A percentile compares a stretch with the other conserved stretches of the same genome.
These are phyloP conservation scores for Drosophila persimilis DNA, from an alignment of 1,140 invertebrate genomes.

Conservation along the genomic window DNA sequence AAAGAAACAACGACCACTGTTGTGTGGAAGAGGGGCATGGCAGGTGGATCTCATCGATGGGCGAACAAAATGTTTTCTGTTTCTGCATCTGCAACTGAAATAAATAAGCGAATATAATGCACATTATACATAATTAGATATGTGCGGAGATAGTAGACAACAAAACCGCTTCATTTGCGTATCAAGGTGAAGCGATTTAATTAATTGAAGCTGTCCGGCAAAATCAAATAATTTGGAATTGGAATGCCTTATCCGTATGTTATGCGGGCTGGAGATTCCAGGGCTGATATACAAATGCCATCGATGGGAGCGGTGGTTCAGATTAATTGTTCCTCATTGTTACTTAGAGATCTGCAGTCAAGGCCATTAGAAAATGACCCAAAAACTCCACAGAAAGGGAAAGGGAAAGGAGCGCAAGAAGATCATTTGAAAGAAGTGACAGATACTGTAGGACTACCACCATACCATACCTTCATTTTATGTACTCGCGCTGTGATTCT, in stretches of 20 bases:
- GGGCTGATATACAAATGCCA: conserved; percentile 35
- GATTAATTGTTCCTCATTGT: conserved; percentile 49
- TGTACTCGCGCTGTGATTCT: background rate
- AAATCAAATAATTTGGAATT: conserved; percentile 43
- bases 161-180: conserved; percentile 50
- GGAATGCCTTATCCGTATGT: conserved; percentile 6
- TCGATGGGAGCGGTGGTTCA: conserved; percentile 16
- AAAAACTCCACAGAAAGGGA: conserved; percentile 38
- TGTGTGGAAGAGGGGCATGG: background rate
- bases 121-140: conserved; percentile 68
- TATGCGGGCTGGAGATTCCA: conserved; percentile 41
- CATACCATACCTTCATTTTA: too few relatives aligned
- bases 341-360: conserved; percentile 14
- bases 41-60: conserved; percentile 48
- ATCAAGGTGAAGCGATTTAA: conserved; percentile 72
- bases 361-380: conserved; percentile 38
- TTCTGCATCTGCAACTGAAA: conserved; percentile 26
- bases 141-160: conserved; percentile 60
- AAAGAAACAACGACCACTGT: too few relatives aligned
- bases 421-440: background rate
- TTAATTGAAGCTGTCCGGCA: conserved; percentile 50
- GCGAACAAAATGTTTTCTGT: conserved; percentile 52
- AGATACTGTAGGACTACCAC: too few relatives aligned
- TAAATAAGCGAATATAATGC: conserved; percentile 65
- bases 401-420: conserved; percentile 26